Percentiles rank a stretch among this genome's conserved stretches.
Evolutionary conservation across 92 coral and sea anemone genomes (phyloP).

Genomic region (Epizoanthus scotinus): DNA sequence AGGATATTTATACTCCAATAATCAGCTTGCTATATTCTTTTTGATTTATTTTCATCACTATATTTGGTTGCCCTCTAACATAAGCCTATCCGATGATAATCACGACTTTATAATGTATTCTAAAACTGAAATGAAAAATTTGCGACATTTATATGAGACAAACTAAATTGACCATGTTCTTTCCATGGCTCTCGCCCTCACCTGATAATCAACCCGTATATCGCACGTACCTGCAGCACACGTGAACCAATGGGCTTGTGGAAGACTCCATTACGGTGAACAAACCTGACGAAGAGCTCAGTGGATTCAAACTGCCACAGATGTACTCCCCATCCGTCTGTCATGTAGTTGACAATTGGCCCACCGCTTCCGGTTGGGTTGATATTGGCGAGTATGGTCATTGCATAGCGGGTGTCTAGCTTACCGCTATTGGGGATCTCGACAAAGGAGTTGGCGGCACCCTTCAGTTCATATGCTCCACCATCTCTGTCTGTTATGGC

Average conservation of each 20-base stretch:
- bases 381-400: conserved; percentile 89
- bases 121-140: no score
- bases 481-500: conserved; percentile 53
- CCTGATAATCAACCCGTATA: no score
- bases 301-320: conserved; percentile 96
- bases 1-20: no score
- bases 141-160: no score
- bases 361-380: conserved; percentile 94
- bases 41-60: no score
- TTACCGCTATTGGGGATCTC: conserved; percentile 86
- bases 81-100: no score
- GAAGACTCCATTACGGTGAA: conserved; percentile 92
- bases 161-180: no score
- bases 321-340: conserved; percentile 95
- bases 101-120: no score
- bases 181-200: no score
- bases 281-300: conserved; percentile 93
- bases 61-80: no score
- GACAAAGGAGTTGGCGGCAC: conserved; percentile 80
- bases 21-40: no score
- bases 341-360: conserved; percentile 91
- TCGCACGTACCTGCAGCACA: conserved; percentile 75
- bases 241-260: conserved; percentile 95
- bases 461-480: conserved; percentile 90
- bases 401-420: conserved; percentile 88